A percentile compares a stretch with the other conserved stretches of the same genome.
Conservation (phyloP, 2,888 invertebrate genomes). For the Crossocerus cetratus region DNA sequence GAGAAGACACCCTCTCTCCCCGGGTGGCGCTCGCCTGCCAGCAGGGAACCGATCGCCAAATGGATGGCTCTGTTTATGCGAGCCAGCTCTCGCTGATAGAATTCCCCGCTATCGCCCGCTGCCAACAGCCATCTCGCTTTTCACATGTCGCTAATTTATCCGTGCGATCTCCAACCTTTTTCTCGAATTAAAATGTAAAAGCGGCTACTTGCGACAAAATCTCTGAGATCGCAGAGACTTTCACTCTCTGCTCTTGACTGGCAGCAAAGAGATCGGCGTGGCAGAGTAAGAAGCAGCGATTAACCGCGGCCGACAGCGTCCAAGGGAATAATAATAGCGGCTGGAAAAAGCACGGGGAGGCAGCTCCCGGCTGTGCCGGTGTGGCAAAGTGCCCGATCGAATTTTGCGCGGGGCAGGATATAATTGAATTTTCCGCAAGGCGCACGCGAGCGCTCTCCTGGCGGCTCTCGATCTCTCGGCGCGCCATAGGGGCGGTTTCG, state of each 20-base stretch:
- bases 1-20: conserved; percentile 31
- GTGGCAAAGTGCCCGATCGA: conserved; percentile 5
- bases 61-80: conserved; percentile 69
- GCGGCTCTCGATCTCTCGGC: conserved; percentile 20
- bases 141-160: too few species aligned
- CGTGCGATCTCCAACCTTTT: too few species aligned
- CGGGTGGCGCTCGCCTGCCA: conserved; percentile 13
- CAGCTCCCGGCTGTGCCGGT: too few species aligned
- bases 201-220: too few species aligned
- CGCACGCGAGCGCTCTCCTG: conserved; percentile 48
- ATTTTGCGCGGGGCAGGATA: conserved; percentile 25
- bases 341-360: too few species aligned
- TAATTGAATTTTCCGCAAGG: conserved; percentile 67
- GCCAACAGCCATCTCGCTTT: not conserved
- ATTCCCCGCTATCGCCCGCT: conserved; percentile 6
- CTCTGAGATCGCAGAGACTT: too few species aligned
- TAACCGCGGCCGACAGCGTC: too few species aligned
- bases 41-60: conserved; percentile 48
- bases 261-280: too few species aligned
- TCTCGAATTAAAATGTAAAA: too few species aligned
- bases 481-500: conserved; percentile 51
- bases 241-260: too few species aligned
- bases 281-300: too few species aligned
- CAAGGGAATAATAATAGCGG: too few species aligned
- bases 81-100: conserved; percentile 29